A percentile compares a stretch with the other conserved stretches of the same genome.
These are phyloP conservation scores for Archocentrus centrarchus DNA, from an alignment of 2,113 vertebrate genomes.

Conservation along the genomic window DNA sequence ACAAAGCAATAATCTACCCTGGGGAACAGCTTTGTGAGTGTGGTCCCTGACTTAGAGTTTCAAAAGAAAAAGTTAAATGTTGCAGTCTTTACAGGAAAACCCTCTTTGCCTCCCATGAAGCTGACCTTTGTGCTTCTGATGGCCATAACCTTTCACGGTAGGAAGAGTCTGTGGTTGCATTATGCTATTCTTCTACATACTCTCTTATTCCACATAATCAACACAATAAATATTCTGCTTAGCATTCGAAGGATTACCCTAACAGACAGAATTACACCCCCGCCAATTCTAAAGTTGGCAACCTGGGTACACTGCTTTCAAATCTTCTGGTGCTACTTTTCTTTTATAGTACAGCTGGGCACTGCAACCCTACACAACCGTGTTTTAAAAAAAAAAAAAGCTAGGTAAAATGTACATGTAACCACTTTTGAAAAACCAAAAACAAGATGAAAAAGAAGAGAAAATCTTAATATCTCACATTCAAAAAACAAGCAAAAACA, in stretches of 20 bases:
- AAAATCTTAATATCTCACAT: too few species aligned
- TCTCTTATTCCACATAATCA: not conserved
- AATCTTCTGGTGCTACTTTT: not conserved
- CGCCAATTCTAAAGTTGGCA: not conserved
- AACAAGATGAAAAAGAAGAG: too few species aligned
- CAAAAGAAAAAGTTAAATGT: slow-evolving; percentile 67
- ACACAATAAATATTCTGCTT: not conserved
- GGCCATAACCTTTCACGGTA: slow-evolving; percentile 33
- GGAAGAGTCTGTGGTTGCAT: slow-evolving; percentile 8
- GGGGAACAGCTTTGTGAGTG: slow-evolving; percentile 67
- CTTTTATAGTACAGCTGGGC: not conserved
- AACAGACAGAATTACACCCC: not conserved
- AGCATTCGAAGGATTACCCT: not conserved
- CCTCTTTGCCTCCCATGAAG: slow-evolving; percentile 43
- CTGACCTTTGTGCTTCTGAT: slow-evolving; percentile 64
- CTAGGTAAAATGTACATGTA: too few species aligned
- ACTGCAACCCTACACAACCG: not conserved
- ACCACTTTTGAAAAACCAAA: too few species aligned
- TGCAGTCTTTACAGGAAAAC: slow-evolving; percentile 48
- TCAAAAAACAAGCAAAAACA: too few species aligned
- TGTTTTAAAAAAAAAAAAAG: not conserved
- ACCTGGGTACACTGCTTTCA: not conserved
- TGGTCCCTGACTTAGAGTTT: slow-evolving; percentile 54
- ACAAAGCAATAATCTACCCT: slow-evolving; percentile 70
- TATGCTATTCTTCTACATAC: not conserved